A percentile compares a stretch with the other conserved stretches of the same genome.
Conservation (phyloP, 53 echinoderm and acorn worm genomes). For the Echinometra lucunter region DNA sequence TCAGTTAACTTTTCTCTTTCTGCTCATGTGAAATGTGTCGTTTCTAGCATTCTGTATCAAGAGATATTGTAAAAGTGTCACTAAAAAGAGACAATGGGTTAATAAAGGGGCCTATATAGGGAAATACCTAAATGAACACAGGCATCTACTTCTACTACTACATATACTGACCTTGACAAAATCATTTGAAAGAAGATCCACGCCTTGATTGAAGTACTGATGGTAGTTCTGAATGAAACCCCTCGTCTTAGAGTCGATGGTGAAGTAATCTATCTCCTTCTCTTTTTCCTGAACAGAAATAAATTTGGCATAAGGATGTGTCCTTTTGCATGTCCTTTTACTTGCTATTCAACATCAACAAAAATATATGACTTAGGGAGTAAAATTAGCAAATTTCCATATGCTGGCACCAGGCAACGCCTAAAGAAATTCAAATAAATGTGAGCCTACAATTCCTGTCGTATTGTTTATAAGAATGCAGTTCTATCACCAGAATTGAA, state of each 20-base stretch:
- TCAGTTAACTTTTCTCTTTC: too few species aligned
- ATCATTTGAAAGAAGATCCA: constrained; percentile 67
- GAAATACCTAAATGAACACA: too few species aligned
- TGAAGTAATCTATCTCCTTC: constrained; percentile 25
- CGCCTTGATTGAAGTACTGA: constrained; percentile 48
- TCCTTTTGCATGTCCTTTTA: background rate
- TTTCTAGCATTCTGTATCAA: too few species aligned
- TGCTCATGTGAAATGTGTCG: too few species aligned
- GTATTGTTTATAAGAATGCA: too few species aligned
- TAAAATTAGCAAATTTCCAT: background rate
- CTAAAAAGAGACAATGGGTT: too few species aligned
- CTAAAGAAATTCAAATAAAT: too few species aligned
- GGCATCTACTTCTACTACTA: background rate
- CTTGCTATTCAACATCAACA: background rate
- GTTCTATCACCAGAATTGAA: too few species aligned
- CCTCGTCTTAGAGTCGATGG: constrained; percentile 11
- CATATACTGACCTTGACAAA: constrained; percentile 75
- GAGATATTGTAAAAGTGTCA: too few species aligned
- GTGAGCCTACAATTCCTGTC: too few species aligned
- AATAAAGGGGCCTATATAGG: too few species aligned
- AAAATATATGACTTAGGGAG: background rate
- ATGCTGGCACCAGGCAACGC: background rate
- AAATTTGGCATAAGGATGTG: background rate
- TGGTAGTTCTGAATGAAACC: constrained; percentile 70
- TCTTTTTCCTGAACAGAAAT: background rate